Evolutionary conservation across 2,888 invertebrate species (phyloP), one percentile per base, ranked within the genome.

Genomic region (Clepsis dumicolana): DNA sequence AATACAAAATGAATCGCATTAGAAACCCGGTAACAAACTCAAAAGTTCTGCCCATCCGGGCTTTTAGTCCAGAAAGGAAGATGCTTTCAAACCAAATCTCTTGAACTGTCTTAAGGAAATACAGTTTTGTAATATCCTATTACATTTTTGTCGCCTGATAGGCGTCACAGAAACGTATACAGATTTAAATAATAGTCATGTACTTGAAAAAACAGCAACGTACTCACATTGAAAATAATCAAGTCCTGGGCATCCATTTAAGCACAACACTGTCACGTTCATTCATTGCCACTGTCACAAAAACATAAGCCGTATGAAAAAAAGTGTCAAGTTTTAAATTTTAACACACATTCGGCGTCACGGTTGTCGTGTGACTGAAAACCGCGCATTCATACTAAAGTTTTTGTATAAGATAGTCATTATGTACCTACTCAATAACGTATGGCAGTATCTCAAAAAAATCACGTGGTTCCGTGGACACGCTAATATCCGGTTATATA

Each of bases 241-340:
- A 74, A 73, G 70, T 82, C 77, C 70, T 75, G 77, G 72, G 78
- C 73, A 76, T 83, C 79, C 81, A 82, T 82, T 73, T 67, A 75
- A 63, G 61, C 62, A 71, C 50, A 60, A 44, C 41, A 53, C 38
- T 16, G 38, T 41, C 38, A 59, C 38, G 41, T 41, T 24, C 25
- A 27, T 21, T 38, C 29, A 67, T 56, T 21, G 4, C n/a, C 2
- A 61, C 62, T n/a, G 0, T 27, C 66, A 62, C 48, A 48, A 62
- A 56, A 48, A 64, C 44, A 38, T 35, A 4, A 16, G 25, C 14
- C 27, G n/a, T 21, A 41, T 35, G n/a, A n/a, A 54, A 54, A 48
- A 54, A 35, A 27, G 4, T 48, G n/a, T 4, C 25, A 38, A 48
- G 10, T 56, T 35, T 38, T 35, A 48, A 52, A 67, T 50, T 67